Evolutionary conservation across 2,113 vertebrate species (phyloP).

Genomic region (Tylochromis polylepis): DNA sequence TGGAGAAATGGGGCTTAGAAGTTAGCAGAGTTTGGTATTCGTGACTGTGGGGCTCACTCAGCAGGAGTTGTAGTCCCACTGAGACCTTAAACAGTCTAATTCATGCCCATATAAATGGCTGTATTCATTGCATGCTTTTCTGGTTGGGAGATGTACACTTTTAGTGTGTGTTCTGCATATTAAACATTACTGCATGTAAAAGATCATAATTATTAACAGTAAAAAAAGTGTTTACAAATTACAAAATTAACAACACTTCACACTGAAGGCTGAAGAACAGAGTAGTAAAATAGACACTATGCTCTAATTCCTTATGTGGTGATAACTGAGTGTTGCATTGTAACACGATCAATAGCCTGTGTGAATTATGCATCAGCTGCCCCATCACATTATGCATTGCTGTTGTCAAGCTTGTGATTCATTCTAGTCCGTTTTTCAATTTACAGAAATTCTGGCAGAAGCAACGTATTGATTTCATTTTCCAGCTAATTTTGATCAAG

Average conservation of each 20-base stretch:
- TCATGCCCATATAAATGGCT: slow-evolving; percentile 15
- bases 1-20: slow-evolving; percentile 47
- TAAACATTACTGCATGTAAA: background rate
- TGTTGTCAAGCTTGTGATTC: slow-evolving; percentile 49
- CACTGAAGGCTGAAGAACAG: background rate
- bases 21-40: slow-evolving; percentile 48
- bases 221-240: background rate
- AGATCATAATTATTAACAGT: background rate
- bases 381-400: slow-evolving; percentile 44
- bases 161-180: background rate
- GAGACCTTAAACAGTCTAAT: slow-evolving; percentile 28
- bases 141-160: background rate
- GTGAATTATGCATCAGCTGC: slow-evolving; percentile 40
- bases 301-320: background rate
- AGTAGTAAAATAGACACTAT: background rate
- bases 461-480: slow-evolving; percentile 35
- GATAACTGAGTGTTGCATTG: slow-evolving; percentile 23
- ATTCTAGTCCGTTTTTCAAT: slow-evolving; percentile 45
- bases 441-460: slow-evolving; percentile 20
- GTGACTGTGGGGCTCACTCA: slow-evolving; percentile 51
- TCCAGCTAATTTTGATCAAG: slow-evolving; percentile 23
- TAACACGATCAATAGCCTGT: slow-evolving; percentile 37
- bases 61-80: slow-evolving; percentile 44
- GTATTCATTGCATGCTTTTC: background rate
- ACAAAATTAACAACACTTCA: background rate